Base-by-base conservation (phyloP, 2,888 invertebrate genomes). In the Cenopis cana region DNA sequence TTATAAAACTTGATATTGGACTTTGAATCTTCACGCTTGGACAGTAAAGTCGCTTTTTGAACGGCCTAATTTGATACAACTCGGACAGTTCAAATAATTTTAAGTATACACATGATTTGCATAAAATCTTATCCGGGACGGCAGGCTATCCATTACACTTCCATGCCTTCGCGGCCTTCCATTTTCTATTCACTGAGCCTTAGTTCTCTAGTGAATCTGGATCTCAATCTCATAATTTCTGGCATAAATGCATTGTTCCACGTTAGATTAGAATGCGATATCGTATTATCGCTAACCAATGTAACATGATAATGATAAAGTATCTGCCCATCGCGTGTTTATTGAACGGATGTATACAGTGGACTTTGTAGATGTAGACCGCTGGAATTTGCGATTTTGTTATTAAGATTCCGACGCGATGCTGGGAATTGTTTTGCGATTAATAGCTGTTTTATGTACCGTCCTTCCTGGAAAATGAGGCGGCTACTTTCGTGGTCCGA, bases 211-310 rank as follows among this genome's bases (percentile, higher is more conserved):
- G 68, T 20, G 67, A 59, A 38, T 68, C 18, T 20, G 67, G 52
- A 38, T 68, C 29, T 46, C 38, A 60, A 29, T 49, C 46, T 64
- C 57, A 70, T 57, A 33, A 46, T 50, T 20, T 59, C 61, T n/a
- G 46, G 52, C 67, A 67, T 59, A 52, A 41, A 54, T 65, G 57
- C 46, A 69, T 62, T 69, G 56, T 62, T 62, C 38, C 41, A 24
- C 2, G 56, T 61, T 67, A 68, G 60, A 69, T 41, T 50, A 57
- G 33, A 50, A 20, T 65, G 54, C 33, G 55, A 20, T 69, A 69
- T 69, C 68, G 55, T 62, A 69, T 61, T 70, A 70, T 70, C 59
- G 65, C 54, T 65, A 65, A 70, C 65, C 65, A 62, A 70, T 59
- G 70, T 70, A 70, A 70, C 65, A 59, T 57, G 70, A 65, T 70